A percentile compares a stretch with the other conserved stretches of the same genome.
Evolutionary conservation across 2,888 invertebrate genomes (phyloP).

Genomic region (Limnephilus marmoratus): DNA sequence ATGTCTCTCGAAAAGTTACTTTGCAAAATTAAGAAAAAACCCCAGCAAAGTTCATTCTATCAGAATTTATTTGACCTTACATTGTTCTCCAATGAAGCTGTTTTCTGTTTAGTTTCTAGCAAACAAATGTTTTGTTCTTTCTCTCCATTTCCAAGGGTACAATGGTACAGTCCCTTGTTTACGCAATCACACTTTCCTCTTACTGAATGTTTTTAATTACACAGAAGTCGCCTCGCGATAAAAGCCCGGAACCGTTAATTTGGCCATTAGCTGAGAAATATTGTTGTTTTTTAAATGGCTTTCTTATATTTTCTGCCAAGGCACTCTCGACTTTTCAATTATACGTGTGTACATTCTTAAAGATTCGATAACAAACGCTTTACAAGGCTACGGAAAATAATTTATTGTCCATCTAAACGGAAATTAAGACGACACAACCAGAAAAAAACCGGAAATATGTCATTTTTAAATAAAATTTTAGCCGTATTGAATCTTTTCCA

Average conservation of each 20-base stretch:
- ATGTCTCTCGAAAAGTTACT: neutral
- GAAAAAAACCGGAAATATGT: too few species aligned
- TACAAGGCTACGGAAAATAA: neutral
- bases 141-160: neutral
- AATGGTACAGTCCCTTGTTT: neutral
- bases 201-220: neutral
- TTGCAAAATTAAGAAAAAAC: neutral
- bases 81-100: neutral
- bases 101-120: neutral
- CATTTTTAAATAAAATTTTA: too few species aligned
- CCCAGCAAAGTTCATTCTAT: neutral
- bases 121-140: neutral
- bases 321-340: neutral
- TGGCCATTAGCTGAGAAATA: slow-evolving; percentile 7
- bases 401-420: neutral
- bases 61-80: neutral
- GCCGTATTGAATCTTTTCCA: too few species aligned
- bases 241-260: slow-evolving; percentile 22
- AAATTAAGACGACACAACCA: neutral
- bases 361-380: neutral
- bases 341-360: neutral
- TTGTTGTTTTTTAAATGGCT: slow-evolving; percentile 13
- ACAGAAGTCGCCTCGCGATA: neutral
- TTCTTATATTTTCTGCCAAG: neutral
- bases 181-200: neutral